Conservation (phyloP, 2,888 invertebrate genomes). For the Cordilura impudica region DNA sequence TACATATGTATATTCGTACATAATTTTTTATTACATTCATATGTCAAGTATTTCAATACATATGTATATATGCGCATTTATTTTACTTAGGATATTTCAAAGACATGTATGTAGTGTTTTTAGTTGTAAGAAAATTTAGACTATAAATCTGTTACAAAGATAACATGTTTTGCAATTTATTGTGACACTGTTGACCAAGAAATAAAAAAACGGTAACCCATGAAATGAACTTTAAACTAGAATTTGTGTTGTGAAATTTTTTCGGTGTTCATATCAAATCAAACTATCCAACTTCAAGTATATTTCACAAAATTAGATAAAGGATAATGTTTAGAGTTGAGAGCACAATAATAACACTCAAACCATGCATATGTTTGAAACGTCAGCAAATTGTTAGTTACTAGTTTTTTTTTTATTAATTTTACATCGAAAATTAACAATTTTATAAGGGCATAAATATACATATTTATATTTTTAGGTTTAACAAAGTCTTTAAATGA, state of each 20-base stretch:
- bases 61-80: too few species aligned
- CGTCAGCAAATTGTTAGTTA: neutral
- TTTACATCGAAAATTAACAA: neutral
- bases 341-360: conserved; percentile 20
- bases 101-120: neutral
- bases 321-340: conserved; percentile 22
- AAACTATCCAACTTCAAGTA: neutral
- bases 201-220: conserved; percentile 47
- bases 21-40: conserved; percentile 57
- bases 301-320: neutral
- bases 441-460: too few species aligned
- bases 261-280: neutral
- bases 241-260: neutral
- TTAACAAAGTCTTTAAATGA: neutral
- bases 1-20: conserved; percentile 41
- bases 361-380: neutral
- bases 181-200: conserved; percentile 63
- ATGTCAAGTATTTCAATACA: conserved; percentile 55
- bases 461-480: too few species aligned
- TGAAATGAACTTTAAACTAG: neutral
- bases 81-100: neutral
- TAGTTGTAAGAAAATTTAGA: conserved; percentile 33
- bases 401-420: too few species aligned
- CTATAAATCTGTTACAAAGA: conserved; percentile 55
- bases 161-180: conserved; percentile 62